Conservation (phyloP, 2,113 vertebrate species). For the Cyanoramphus novaezelandiae region DNA sequence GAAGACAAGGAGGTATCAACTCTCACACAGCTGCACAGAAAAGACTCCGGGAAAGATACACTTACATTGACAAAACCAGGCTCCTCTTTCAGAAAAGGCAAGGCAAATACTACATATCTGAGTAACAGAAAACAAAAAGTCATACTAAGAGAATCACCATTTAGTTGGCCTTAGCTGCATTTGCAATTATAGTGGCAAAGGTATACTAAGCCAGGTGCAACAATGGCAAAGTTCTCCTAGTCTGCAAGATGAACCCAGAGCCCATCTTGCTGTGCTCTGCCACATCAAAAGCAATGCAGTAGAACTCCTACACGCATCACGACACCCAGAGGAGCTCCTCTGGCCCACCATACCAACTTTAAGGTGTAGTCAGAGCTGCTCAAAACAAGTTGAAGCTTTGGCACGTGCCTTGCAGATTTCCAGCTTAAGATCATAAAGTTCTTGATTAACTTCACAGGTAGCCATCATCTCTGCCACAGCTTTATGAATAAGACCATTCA, state of each 20-base stretch:
- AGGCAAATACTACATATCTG: neutral
- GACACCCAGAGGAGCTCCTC: neutral
- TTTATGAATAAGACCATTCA: constrained; percentile 78
- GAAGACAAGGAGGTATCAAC: neutral
- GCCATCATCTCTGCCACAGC: constrained; percentile 73
- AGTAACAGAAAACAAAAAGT: neutral
- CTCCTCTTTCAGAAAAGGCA: neutral
- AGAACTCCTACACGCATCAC: neutral
- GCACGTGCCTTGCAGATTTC: constrained; percentile 81
- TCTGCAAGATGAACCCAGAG: neutral
- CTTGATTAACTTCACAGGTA: constrained; percentile 77
- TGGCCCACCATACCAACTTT: rapidly evolving
- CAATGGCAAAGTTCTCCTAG: neutral
- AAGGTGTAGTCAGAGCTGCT: rapidly evolving
- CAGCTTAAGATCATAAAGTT: constrained; percentile 76
- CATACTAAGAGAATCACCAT: neutral
- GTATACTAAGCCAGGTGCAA: neutral
- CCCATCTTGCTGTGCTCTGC: neutral
- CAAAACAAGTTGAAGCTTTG: neutral
- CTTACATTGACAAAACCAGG: neutral
- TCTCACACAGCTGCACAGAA: neutral
- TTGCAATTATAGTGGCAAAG: neutral
- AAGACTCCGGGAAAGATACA: neutral
- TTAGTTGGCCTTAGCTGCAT: neutral
- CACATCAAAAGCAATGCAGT: neutral